Evolutionary conservation across 2,113 vertebrate genomes (phyloP).

Genomic region (Murina feae): DNA sequence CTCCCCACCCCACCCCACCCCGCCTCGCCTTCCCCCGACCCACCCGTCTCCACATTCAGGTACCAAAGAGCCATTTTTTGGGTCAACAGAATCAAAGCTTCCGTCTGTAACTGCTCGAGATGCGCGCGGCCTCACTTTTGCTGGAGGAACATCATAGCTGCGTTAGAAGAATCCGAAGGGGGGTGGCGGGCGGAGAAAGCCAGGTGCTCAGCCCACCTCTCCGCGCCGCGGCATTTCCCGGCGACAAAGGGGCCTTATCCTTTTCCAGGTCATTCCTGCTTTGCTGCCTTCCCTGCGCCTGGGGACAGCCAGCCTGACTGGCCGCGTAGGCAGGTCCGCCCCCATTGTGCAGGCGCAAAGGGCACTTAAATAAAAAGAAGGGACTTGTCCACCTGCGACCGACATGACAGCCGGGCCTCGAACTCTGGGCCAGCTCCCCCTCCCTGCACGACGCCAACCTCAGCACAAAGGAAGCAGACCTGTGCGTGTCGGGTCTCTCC

Average conservation of each 20-base stretch:
- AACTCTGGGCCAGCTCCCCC: background rate
- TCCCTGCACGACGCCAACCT: background rate
- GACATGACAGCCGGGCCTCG: background rate
- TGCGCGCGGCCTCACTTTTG: background rate
- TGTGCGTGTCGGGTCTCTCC: background rate
- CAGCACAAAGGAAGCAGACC: background rate
- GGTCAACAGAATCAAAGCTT: background rate
- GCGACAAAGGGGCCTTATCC: background rate
- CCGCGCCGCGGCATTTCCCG: accelerated
- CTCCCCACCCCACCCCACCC: background rate
- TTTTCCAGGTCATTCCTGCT: background rate
- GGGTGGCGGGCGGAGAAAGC: background rate
- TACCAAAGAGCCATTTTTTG: background rate
- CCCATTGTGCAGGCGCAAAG: background rate
- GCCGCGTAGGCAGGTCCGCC: background rate
- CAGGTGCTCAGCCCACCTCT: accelerated
- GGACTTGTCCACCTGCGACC: background rate
- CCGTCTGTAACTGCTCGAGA: background rate
- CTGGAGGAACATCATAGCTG: background rate
- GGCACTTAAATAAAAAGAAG: background rate
- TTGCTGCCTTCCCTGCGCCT: background rate
- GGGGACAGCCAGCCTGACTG: background rate
- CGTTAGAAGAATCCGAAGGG: background rate
- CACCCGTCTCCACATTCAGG: too few species aligned
- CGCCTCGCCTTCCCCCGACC: background rate